Evolutionary conservation across 2,888 invertebrate species (phyloP).

Genomic region (Agrochola circellaris): DNA sequence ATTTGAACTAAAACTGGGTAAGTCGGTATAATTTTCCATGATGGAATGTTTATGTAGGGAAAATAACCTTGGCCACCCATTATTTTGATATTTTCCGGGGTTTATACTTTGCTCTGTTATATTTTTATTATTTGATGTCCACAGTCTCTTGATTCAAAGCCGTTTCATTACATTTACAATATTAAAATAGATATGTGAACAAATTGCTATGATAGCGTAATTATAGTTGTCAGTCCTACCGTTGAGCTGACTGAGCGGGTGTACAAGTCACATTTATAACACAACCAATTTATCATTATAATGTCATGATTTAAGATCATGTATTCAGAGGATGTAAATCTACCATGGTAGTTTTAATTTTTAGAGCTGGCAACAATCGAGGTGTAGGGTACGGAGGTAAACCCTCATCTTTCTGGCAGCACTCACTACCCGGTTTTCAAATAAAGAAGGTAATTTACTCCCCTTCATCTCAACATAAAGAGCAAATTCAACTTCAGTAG

Average conservation of each 20-base stretch:
- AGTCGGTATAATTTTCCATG: background rate
- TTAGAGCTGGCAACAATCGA: slow-evolving; percentile 33
- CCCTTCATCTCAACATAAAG: background rate
- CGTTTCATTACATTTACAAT: slow-evolving; percentile 31
- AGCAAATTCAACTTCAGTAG: background rate
- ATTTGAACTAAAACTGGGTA: slow-evolving; percentile 9
- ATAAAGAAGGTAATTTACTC: background rate
- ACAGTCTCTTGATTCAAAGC: slow-evolving; percentile 13
- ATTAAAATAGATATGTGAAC: slow-evolving; percentile 56
- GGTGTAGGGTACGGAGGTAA: background rate
- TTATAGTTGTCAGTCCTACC: slow-evolving; percentile 33
- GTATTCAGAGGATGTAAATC: slow-evolving; percentile 15
- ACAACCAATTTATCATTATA: slow-evolving; percentile 55
- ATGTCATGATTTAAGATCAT: slow-evolving; percentile 20
- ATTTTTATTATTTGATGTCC: background rate
- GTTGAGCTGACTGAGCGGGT: slow-evolving; percentile 49
- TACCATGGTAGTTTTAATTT: slow-evolving; percentile 33
- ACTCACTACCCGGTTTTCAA: background rate
- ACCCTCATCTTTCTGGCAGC: background rate
- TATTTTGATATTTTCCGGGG: too few species aligned
- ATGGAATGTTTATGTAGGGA: background rate
- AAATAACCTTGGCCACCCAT: background rate
- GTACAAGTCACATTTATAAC: slow-evolving; percentile 41
- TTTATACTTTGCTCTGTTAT: background rate
- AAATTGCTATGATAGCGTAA: slow-evolving; percentile 27